Conservation (phyloP, 2,113 vertebrate genomes). For the Gymnorhina tibicen region DNA sequence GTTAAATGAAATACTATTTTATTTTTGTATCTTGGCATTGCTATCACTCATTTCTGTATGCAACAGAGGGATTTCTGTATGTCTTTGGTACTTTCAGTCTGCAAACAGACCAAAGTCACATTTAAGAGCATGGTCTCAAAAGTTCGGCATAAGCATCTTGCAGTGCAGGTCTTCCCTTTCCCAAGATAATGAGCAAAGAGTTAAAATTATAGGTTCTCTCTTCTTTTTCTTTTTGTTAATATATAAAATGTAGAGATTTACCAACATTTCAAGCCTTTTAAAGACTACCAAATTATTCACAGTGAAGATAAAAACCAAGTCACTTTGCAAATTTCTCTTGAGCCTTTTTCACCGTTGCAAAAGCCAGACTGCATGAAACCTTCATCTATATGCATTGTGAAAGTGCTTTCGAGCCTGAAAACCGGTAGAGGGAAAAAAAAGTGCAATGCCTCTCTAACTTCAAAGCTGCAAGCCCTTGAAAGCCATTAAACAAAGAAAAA, state of each 20-base stretch:
- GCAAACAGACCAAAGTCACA: background rate
- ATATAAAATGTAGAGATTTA: background rate
- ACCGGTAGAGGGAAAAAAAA: background rate
- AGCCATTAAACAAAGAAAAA: background rate
- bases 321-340: background rate
- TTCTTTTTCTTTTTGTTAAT: accelerated
- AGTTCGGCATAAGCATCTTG: background rate
- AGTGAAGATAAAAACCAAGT: background rate
- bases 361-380: background rate
- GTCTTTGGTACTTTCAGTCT: background rate
- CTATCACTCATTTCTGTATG: background rate
- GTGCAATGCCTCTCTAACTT: background rate
- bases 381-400: background rate
- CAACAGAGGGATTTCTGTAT: background rate
- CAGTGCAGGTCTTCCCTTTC: background rate
- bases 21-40: background rate
- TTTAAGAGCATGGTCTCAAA: background rate
- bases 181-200: background rate
- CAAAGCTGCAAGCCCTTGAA: background rate
- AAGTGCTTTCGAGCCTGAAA: background rate
- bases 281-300: background rate
- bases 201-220: background rate
- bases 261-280: background rate
- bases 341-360: background rate
- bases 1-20: background rate